Conservation (phyloP, 2,113 vertebrate species). For the Oryzias melastigma region DNA sequence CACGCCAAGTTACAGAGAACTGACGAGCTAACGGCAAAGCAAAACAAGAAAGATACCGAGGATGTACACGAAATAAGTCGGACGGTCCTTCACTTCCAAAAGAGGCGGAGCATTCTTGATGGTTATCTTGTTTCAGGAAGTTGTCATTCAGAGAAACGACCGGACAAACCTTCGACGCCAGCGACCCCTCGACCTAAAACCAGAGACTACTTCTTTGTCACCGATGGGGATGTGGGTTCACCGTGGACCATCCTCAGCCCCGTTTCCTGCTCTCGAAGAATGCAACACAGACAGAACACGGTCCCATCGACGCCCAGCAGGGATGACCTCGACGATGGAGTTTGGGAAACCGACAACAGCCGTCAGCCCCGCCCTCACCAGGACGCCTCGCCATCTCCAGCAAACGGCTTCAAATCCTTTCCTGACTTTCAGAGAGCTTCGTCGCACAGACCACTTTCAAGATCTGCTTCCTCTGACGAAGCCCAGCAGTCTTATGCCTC, state of each 20-base stretch:
- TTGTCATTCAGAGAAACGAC: not conserved
- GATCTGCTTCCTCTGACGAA: constrained; percentile 59
- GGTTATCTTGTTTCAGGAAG: constrained; percentile 19
- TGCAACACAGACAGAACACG: constrained; percentile 10
- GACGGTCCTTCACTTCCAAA: constrained; percentile 48
- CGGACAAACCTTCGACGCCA: constrained; percentile 35
- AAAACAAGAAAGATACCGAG: constrained; percentile 21
- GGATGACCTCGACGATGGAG: constrained; percentile 44
- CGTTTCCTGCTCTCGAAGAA: constrained; percentile 22
- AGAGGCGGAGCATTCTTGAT: constrained; percentile 4
- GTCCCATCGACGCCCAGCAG: constrained; percentile 8
- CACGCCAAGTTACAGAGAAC: constrained; percentile 16
- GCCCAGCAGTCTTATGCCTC: constrained; percentile 18
- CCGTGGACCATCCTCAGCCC: constrained; percentile 79
- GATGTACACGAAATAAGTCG: constrained; percentile 37
- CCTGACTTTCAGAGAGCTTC: constrained; percentile 34
- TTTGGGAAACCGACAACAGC: constrained; percentile 37
- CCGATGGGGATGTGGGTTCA: constrained; percentile 49
- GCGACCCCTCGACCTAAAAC: constrained; percentile 38
- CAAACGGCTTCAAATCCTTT: constrained; percentile 29
- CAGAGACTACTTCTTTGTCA: constrained; percentile 58
- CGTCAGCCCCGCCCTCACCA: no score
- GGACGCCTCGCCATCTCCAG: not conserved
- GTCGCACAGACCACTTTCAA: constrained; percentile 11
- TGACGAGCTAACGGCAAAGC: not conserved